Base-by-base conservation (phyloP, 2,888 invertebrate genomes). In the Amblyjoppa proteus region DNA sequence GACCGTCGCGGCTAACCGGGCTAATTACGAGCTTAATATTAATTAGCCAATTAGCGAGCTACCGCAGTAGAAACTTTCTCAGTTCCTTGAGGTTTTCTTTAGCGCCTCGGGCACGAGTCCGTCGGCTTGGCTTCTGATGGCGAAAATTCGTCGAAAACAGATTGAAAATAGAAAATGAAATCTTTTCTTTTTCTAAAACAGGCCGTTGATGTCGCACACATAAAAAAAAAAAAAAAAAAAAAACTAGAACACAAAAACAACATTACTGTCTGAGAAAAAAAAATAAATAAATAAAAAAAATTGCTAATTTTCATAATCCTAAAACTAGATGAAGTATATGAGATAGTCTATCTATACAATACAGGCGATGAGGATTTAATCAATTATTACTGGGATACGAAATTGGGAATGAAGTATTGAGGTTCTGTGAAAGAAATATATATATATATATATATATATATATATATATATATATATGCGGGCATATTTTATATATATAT, bases 21-120 rank as follows among this genome's bases (percentile, higher is more conserved):
- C 90, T 91, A 91, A 91, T 91, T 91, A 90, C 87, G 88, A 75
- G 88, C 91, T 92, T 89, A 90, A 91, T 91, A 92, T 91, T 91
- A 91, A 92, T 92, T 90, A 91, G 89, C 88, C 90, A 91, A 91
- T 92, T 91, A 91, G 89, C 89, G 81, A 51, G 20, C 69, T 45
- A 71, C 76, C 74, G 20, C 68, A 81, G 80, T 68, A 68, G 56
- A 70, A 49, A 56, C 34, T 25, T 71, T 73, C 76, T 56, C 34
- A 66, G 71, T 31, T 78, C 64, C 49, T 82, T 71, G n/a, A 25
- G 28, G n/a, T 41, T 34, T 11, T 66, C 58, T 38, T 58, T 34
- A 28, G 25, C 58, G 58, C 75, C 61, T 31, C 58, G 49, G 81
- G 75, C 75, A 58, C 74, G 74, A 45, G 31, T n/a, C 56, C 69